These are phyloP conservation scores for Octonoba sinensis DNA, from an alignment of 2,888 invertebrate species.

Conservation along the genomic window DNA sequence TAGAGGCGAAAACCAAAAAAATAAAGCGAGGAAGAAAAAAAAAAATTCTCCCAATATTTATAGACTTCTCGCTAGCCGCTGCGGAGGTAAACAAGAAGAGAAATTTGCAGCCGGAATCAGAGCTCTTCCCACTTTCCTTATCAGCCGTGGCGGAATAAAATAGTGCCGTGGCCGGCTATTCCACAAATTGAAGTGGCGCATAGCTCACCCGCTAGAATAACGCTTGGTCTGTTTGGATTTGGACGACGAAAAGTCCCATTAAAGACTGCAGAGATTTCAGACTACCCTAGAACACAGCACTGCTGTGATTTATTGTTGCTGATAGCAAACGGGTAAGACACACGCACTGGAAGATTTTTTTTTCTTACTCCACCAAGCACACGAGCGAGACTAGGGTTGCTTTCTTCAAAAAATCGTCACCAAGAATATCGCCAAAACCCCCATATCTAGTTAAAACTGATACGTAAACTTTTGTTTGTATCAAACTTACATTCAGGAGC, in stretches of 20 bases:
- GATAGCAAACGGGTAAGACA: constrained; percentile 55
- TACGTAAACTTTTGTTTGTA: too few relatives aligned
- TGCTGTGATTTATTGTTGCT: constrained; percentile 32
- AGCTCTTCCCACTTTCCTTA: constrained; percentile 53
- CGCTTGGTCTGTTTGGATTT: constrained; percentile 2
- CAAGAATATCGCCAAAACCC: neutral
- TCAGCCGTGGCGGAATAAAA: constrained; percentile 36
- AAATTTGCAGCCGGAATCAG: constrained; percentile 55
- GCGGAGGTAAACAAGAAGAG: constrained; percentile 57
- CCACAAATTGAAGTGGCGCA: constrained; percentile 56
- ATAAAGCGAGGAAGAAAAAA: too few relatives aligned
- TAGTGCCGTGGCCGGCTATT: constrained; percentile 48
- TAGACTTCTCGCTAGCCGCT: constrained; percentile 15
- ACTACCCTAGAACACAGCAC: constrained; percentile 3
- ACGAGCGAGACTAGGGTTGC: constrained; percentile 18
- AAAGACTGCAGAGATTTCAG: constrained; percentile 33
- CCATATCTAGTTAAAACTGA: neutral
- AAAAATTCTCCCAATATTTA: constrained; percentile 32
- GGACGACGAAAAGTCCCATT: constrained; percentile 55
- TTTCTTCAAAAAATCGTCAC: neutral
- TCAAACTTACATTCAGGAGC: too few relatives aligned
- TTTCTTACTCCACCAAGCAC: constrained; percentile 6
- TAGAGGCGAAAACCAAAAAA: neutral
- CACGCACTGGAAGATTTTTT: constrained; percentile 14
- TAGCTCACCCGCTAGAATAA: constrained; percentile 47